Percentiles rank a stretch among this genome's conserved stretches.
These are phyloP conservation scores for Odontophorus gujanensis DNA, from an alignment of 2,113 vertebrate species.

Conservation along the genomic window DNA sequence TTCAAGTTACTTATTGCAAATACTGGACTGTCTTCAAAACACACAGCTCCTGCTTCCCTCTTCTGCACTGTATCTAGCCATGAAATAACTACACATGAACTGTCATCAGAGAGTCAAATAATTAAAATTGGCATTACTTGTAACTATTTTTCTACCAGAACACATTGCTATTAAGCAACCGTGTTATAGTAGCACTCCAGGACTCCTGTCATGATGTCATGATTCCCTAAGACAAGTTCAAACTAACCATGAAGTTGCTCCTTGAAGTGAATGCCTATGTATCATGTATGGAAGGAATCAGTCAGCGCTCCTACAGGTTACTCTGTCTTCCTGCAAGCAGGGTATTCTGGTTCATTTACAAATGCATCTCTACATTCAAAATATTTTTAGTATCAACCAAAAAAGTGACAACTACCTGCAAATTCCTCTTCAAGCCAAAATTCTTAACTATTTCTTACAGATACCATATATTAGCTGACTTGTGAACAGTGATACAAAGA, in stretches of 20 bases:
- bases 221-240: background rate
- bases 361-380: background rate
- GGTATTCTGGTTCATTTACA: background rate
- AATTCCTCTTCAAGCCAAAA: background rate
- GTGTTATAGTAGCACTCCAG: background rate
- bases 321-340: background rate
- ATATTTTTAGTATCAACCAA: background rate
- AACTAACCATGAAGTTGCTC: background rate
- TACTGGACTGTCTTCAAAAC: background rate
- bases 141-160: background rate
- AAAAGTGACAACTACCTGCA: background rate
- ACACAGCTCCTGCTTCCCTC: background rate
- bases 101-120: background rate
- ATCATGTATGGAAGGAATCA: background rate
- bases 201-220: background rate
- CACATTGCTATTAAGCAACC: background rate
- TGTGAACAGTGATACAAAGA: background rate
- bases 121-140: background rate
- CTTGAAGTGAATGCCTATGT: background rate
- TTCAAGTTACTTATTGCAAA: background rate
- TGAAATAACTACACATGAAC: background rate
- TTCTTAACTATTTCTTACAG: background rate
- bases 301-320: background rate
- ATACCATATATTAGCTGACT: background rate
- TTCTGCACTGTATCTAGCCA: background rate